Conservation (phyloP, 2,797 vertebrate genomes). For the Oreochromis grahami region DNA sequence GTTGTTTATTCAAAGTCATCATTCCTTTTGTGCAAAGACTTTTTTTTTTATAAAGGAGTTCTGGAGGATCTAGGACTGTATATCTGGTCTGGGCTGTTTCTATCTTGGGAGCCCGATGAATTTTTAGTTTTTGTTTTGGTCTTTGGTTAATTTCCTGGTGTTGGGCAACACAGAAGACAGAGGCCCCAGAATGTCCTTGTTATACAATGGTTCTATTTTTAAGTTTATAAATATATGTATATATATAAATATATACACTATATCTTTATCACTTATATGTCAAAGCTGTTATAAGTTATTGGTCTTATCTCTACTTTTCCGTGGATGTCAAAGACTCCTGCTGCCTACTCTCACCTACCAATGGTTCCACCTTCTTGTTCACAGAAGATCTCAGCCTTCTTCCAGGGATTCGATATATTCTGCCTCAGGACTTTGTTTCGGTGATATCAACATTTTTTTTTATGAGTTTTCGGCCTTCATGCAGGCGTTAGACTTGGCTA, state of each 20-base stretch:
- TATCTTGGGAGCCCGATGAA: conserved; percentile 31
- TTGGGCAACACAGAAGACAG: conserved; percentile 63
- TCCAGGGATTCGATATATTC: conserved; percentile 76
- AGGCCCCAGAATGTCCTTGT: conserved; percentile 62
- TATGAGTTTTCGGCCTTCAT: conserved; percentile 69
- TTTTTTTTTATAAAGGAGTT: conserved; percentile 56
- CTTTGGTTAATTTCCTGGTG: conserved; percentile 53
- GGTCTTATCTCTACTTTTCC: conserved; percentile 60
- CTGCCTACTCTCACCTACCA: conserved; percentile 72
- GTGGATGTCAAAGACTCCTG: conserved; percentile 69
- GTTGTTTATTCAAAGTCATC: conserved; percentile 52
- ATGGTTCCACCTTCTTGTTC: conserved; percentile 70
- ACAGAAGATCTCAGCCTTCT: conserved; percentile 72
- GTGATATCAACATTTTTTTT: conserved; percentile 68
- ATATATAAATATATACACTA: conserved; percentile 43
- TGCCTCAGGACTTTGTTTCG: conserved; percentile 91
- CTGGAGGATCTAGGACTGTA: conserved; percentile 54
- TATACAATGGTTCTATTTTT: conserved; percentile 59
- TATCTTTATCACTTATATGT: conserved; percentile 60
- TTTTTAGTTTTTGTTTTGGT: conserved; percentile 16
- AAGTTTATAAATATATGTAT: conserved; percentile 45
- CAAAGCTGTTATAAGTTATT: conserved; percentile 68
- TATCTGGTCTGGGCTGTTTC: conserved; percentile 22
- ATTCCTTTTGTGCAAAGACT: conserved; percentile 69
- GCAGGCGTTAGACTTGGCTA: conserved; percentile 64